These are phyloP conservation scores for Apodemia zela DNA, from an alignment of 2,888 invertebrate genomes.

Conservation along the genomic window DNA sequence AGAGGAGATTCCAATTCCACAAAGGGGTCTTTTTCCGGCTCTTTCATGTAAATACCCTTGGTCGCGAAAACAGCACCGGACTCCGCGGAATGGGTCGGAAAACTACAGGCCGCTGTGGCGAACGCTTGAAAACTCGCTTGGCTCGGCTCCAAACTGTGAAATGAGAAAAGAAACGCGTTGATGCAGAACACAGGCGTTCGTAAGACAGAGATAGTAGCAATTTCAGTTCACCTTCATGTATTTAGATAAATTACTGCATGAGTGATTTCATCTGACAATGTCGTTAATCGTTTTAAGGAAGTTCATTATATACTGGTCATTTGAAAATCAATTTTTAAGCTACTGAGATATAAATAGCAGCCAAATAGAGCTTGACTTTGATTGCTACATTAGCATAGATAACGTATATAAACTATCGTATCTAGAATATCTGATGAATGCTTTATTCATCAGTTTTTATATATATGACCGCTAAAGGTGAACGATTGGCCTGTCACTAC, in stretches of 20 bases:
- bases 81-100: constrained; percentile 73
- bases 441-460: too few relatives aligned
- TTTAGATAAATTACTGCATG: constrained; percentile 72
- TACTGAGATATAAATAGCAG: not conserved
- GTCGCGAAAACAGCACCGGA: constrained; percentile 63
- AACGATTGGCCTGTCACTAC: too few relatives aligned
- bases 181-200: constrained; percentile 64
- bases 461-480: too few relatives aligned
- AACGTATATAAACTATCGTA: too few relatives aligned
- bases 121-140: constrained; percentile 78
- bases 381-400: too few relatives aligned
- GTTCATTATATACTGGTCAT: constrained; percentile 50
- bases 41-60: constrained; percentile 51
- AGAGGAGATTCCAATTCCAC: constrained; percentile 56
- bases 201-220: constrained; percentile 68
- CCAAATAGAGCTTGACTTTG: not conserved
- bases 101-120: constrained; percentile 74
- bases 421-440: too few relatives aligned
- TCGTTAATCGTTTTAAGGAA: constrained; percentile 64
- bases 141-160: constrained; percentile 81
- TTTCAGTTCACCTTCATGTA: constrained; percentile 65
- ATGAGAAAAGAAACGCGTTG: constrained; percentile 77
- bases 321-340: not conserved
- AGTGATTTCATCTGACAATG: constrained; percentile 69
- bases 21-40: constrained; percentile 62